Evolutionary conservation across 2,888 invertebrate genomes (phyloP), one percentile per base, ranked within the genome.

Genomic region (Operophtera brumata): DNA sequence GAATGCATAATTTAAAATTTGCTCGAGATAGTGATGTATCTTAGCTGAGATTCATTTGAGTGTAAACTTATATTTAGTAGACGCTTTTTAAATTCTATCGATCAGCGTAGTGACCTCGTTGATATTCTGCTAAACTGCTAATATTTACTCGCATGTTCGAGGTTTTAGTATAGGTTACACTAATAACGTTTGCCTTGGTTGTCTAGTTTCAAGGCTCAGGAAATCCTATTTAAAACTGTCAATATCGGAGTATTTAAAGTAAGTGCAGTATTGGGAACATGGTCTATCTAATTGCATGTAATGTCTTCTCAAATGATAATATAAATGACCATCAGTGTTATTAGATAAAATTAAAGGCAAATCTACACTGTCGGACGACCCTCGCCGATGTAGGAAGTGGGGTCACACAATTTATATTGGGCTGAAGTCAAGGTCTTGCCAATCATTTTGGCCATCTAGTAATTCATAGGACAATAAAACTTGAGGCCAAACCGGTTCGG

Each of bases 331-430:
- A 70, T 77, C 75, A 69, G 65, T 70, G 62, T 61, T 68, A 71
- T 74, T 70, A 70, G 65, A 71, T 72, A 73, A 68, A 77, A 75
- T 75, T 75, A 73, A 77, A 80, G 70, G 70, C 74, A 82, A n/a
- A 79, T 78, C 78, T 77, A 80, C 77, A 78, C 73, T 70, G 80
- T 80, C 75, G 83, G 81, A 80, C 76, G 86, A 83, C 82, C 83
- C 82, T 85, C 79, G 75, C 58, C 67, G 68, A 76, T 82, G 75
- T 76, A 85, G 88, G 88, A 89, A 89, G 86, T 86, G 75, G 82
- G 86, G 83, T 86, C 81, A 81, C 73, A 80, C 78, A 82, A 80
- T 86, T 83, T 82, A 83, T 84, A 86, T 84, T 84, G 82, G 82
- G 75, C 81, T 74, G 80, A 81, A 87, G 82, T 86, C 89, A 86